A percentile compares a stretch with the other conserved stretches of the same genome.
Evolutionary conservation across 2,113 vertebrate genomes (phyloP).

Genomic region (Salminus brasiliensis): DNA sequence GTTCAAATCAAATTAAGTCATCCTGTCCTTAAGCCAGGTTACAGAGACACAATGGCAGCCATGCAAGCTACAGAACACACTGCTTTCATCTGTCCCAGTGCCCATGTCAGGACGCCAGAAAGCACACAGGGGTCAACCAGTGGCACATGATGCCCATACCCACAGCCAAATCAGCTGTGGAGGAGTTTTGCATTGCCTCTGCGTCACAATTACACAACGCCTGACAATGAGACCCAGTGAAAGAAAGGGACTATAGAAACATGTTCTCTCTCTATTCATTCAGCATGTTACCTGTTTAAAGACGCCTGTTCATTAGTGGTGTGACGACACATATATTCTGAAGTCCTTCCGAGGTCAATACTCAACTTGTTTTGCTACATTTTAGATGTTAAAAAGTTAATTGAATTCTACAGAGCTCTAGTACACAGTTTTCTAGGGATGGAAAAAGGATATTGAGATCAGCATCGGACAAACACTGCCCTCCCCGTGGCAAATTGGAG

Average conservation of each 20-base stretch:
- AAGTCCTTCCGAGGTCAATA: too few relatives aligned
- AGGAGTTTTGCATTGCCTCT: slow-evolving; percentile 24
- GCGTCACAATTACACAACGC: slow-evolving; percentile 32
- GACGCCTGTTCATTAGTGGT: too few relatives aligned
- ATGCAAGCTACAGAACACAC: slow-evolving; percentile 15
- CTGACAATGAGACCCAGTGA: background rate
- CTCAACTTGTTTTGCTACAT: too few relatives aligned
- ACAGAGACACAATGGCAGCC: slow-evolving; percentile 1
- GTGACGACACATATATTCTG: too few relatives aligned
- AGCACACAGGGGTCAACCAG: slow-evolving; percentile 36
- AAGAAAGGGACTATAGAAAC: background rate
- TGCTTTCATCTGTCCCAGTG: slow-evolving; percentile 2
- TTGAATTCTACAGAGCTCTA: too few relatives aligned
- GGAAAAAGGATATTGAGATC: too few relatives aligned
- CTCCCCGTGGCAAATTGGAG: too few relatives aligned
- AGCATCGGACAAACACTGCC: too few relatives aligned
- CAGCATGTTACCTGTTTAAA: too few relatives aligned
- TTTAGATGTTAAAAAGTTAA: too few relatives aligned
- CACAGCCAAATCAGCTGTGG: slow-evolving; percentile 22
- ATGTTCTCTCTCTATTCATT: background rate
- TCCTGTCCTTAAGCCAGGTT: background rate
- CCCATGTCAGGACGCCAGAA: slow-evolving; percentile 1
- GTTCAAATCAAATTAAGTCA: background rate
- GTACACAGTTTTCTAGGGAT: too few relatives aligned
- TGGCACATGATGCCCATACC: slow-evolving; percentile 25